Evolutionary conservation across 1,140 invertebrate species (phyloP), one percentile per base, ranked within the genome.

Genomic region (Micrasema longulum): DNA sequence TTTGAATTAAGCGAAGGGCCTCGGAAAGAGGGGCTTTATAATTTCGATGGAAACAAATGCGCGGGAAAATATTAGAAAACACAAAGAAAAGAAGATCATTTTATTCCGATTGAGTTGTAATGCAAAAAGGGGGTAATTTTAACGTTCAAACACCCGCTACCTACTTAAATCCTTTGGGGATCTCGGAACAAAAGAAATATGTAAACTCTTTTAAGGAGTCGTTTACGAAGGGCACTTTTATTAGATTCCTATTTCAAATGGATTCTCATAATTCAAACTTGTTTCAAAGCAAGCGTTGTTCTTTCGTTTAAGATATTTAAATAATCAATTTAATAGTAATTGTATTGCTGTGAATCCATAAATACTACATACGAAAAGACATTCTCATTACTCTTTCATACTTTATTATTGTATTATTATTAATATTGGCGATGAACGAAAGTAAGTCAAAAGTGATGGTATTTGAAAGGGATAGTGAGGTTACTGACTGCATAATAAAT

Each of bases 31-130:
- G 69, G 73, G 66, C 50, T 70, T 76, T 76, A 70, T 72, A 72
- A 76, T 69, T 66, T 72, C 45, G 35, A 64, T 18, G 69, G 70
- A 47, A 72, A 75, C 60, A 75, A 69, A 69, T 53, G 43, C 20
- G 60, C 50, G 64, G 47, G 47, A 57, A 71, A 74, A 74, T 55
- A 64, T 75, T 72, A 72, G 63, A 57, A 69, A 72, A 69, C 64
- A 75, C 65, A 76, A 76, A 72, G 71, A 72, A 72, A 76, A 71
- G 50, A 31, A 60, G 66, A 75, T 75, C 70, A 69, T 69, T 75
- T 75, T 72, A 75, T 75, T 75, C 73, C 73, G 66, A 75, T 75
- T 72, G 73, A 75, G 73, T 75, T 75, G 73, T 55, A 71, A 70
- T 26, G 67, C 18, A 69, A 65, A 64, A 68, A 71, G 68, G 68